phyloP scores from a whole-genome alignment of 2,888 invertebrate species.

The Plagiodera versicolora region DNA sequence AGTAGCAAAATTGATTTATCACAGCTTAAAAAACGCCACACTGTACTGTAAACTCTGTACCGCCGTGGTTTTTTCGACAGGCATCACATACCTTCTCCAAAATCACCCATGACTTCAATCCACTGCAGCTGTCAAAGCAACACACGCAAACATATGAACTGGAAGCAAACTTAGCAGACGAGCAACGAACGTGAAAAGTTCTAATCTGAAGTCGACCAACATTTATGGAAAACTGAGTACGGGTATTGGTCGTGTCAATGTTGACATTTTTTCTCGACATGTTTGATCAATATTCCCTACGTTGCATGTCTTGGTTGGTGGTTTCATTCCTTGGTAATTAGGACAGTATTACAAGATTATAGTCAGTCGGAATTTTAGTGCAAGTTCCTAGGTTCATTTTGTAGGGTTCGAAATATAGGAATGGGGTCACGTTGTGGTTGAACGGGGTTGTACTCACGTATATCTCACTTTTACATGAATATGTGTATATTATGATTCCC shows the following conservation, averaged over 20 bases:
- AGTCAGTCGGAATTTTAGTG: slow-evolving; percentile 15
- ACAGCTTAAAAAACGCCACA: too few species aligned
- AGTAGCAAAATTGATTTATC: too few species aligned
- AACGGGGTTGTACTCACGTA: background rate
- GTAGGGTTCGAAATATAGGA: background rate
- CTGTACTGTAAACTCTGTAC: background rate
- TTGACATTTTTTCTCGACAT: slow-evolving; percentile 13
- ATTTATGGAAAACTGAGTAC: background rate
- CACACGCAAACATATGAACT: slow-evolving; percentile 8
- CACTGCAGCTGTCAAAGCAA: slow-evolving; percentile 7
- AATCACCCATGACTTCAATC: slow-evolving; percentile 13
- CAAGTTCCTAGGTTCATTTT: background rate
- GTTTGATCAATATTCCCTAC: slow-evolving; percentile 10
- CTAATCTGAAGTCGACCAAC: background rate
- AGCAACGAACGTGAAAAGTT: background rate
- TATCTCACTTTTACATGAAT: too few species aligned
- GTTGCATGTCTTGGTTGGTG: slow-evolving; percentile 15
- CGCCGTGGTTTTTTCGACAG: background rate
- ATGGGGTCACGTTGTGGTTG: background rate
- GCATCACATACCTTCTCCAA: slow-evolving; percentile 11
- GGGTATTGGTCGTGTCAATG: slow-evolving; percentile 7
- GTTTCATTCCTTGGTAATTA: slow-evolving; percentile 12
- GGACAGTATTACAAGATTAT: slow-evolving; percentile 23
- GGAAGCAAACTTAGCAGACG: background rate
- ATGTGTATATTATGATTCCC: too few species aligned